These are phyloP conservation scores for Sardinella longiceps DNA, from an alignment of 2,797 vertebrate genomes.

Conservation along the genomic window DNA sequence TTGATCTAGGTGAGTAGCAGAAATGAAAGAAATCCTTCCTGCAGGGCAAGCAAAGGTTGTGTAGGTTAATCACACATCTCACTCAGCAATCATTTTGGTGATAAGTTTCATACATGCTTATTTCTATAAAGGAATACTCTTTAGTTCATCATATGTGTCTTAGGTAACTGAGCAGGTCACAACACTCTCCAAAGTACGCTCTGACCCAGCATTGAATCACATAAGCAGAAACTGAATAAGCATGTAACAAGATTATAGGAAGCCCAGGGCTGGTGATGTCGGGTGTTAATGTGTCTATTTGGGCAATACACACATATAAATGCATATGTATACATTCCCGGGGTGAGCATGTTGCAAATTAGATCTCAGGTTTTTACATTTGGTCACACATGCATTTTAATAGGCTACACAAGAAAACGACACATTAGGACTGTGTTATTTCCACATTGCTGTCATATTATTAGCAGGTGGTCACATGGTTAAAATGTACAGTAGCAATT, in stretches of 20 bases:
- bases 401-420: neutral
- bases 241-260: neutral
- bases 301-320: neutral
- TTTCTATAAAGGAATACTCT: neutral
- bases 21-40: neutral
- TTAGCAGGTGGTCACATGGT: no score
- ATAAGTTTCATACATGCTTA: neutral
- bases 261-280: neutral
- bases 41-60: neutral
- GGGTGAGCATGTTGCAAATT: neutral
- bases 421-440: neutral
- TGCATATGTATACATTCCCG: neutral
- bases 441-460: neutral
- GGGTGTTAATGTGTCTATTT: neutral
- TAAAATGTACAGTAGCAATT: no score
- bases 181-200: neutral
- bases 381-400: neutral
- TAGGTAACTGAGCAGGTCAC: neutral
- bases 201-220: neutral
- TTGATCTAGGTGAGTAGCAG: neutral
- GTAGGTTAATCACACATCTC: neutral
- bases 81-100: neutral
- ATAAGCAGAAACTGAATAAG: neutral
- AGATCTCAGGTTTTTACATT: neutral
- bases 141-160: neutral